Base-by-base conservation (phyloP, 2,888 invertebrate species). In the Sialis lutaria region DNA sequence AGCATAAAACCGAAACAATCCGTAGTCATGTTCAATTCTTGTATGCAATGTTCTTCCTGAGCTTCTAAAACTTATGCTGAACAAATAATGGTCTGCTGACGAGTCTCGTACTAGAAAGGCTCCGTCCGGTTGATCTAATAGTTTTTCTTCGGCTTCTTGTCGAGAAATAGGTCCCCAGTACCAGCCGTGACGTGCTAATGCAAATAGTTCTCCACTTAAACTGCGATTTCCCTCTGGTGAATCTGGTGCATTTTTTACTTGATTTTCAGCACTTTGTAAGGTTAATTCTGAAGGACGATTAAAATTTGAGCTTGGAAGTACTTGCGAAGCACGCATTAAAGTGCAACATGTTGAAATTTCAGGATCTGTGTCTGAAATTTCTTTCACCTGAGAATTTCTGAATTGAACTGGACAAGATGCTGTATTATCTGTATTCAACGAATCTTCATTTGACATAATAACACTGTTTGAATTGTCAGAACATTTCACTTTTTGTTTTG, bases 141-240 rank as follows among this genome's bases (percentile, higher is more conserved):
- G 64, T 57, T 77, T 77, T 47, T 73, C 70, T 59, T 85, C 82
- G 0, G 86, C 83, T 59, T 82, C 80, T 35, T 72, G 70, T 52
- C 80, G 72, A 1, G 79, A 74, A 53, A 86, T 73, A 45, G 83
- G 79, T 10, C 86, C 87, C 86, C 86, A 88, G 61, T 87, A 87
- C 85, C 86, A 86, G 40, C 76, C 78, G 58, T 71, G 67, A 64
- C 79, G 58, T 56, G 60, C 55, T 13, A 65, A 52, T 46, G 55
- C 59, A 2, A 55, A 56, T n/a, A 63, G 55, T 53, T 64, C 62
- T 33, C 13, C 13, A 6, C 42, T 47, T 30, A 47, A 31, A 42
- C 45, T 42, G n/a, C 30, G 42, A 6, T 41, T 31, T 5, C 33
- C 33, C 6, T 44, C 34, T 12, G 34, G 33, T 10, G 34, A 13